Conservation (phyloP, 1,140 invertebrate species). For the Streblospio benedicti region DNA sequence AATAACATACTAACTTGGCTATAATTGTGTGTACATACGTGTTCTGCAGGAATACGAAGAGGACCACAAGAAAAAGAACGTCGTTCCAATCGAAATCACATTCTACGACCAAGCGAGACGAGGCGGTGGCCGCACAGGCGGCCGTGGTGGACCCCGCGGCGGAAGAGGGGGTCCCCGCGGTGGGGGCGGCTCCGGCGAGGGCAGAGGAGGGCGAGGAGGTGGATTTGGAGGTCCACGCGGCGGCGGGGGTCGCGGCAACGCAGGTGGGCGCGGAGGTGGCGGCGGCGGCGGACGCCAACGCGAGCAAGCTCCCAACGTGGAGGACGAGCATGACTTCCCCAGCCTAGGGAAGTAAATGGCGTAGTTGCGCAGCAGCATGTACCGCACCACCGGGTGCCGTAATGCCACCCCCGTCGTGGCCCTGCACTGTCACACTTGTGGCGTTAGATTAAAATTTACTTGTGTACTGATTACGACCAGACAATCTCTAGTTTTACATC, state of each 20-base stretch:
- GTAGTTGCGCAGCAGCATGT: neutral
- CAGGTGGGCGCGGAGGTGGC: conserved; percentile 47
- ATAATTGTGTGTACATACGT: too few species aligned
- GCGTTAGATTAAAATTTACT: too few species aligned
- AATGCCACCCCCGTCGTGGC: too few species aligned
- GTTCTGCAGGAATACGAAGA: conserved; percentile 11
- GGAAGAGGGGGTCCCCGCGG: conserved; percentile 4
- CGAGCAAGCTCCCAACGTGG: conserved; percentile 77
- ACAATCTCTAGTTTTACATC: too few species aligned
- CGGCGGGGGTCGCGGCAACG: conserved; percentile 8
- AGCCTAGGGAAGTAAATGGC: conserved; percentile 64
- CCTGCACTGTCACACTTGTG: too few species aligned
- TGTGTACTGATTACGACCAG: too few species aligned
- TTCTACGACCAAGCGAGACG: conserved; percentile 27
- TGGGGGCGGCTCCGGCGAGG: conserved; percentile 12
- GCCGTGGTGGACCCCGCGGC: conserved; percentile 47
- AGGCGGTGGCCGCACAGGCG: conserved; percentile 19
- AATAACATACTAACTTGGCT: too few species aligned
- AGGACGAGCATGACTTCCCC: conserved; percentile 90
- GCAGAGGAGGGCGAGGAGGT: conserved; percentile 26
- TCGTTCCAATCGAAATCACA: conserved; percentile 36
- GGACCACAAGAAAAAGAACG: conserved; percentile 11
- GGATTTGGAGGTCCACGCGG: conserved; percentile 1
- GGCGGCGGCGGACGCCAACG: conserved; percentile 36
- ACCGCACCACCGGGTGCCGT: too few species aligned